Conservation (phyloP, 2,113 vertebrate species). For the Oreochromis aureus region DNA sequence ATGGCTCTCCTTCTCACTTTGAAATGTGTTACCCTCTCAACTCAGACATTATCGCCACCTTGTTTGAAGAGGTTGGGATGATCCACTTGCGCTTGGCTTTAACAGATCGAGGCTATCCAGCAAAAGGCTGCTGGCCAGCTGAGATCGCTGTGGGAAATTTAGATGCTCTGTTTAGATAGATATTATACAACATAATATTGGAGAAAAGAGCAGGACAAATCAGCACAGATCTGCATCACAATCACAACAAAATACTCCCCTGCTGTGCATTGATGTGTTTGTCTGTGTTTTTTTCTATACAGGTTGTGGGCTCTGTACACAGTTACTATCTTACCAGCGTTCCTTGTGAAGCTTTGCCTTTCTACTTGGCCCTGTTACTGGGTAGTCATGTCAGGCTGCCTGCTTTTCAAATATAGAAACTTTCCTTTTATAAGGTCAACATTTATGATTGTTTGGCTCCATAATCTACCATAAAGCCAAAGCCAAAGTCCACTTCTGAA, state of each 20-base stretch:
- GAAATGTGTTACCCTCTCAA: background rate
- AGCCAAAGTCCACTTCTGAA: conserved; percentile 81
- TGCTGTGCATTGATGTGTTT: background rate
- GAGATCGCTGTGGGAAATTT: background rate
- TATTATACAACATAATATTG: background rate
- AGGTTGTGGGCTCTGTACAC: background rate
- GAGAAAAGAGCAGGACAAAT: background rate
- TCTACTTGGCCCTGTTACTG: background rate
- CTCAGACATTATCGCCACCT: background rate
- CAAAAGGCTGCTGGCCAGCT: background rate
- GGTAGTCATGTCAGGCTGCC: conserved; percentile 7
- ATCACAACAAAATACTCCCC: background rate
- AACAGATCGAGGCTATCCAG: background rate
- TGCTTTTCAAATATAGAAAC: conserved; percentile 51
- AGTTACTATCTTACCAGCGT: background rate
- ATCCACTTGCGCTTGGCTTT: background rate
- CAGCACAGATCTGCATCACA: background rate
- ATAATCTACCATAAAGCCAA: conserved; percentile 70
- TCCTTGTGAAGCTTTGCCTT: background rate
- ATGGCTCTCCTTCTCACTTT: background rate
- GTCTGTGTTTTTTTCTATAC: background rate
- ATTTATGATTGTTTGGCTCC: conserved; percentile 63
- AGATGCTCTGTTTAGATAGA: background rate
- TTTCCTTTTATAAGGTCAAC: conserved; percentile 70
- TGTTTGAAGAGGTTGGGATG: background rate